A percentile compares a stretch with the other conserved stretches of the same genome.
Conservation (phyloP, 1,140 invertebrate genomes). For the Drepana arcuata region DNA sequence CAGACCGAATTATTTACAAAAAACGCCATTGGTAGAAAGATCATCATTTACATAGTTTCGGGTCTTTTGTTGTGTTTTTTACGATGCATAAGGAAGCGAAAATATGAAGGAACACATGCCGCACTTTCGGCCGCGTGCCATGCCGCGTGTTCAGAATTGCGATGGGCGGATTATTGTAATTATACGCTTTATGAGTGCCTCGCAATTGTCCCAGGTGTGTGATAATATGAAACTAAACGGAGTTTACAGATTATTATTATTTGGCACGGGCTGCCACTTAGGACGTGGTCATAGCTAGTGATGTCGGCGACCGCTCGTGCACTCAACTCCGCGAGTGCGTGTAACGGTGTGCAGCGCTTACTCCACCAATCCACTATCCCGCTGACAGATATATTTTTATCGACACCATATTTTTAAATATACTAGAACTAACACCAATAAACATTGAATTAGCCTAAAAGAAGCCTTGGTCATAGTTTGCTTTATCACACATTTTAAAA, state of each 20-base stretch:
- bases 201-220: too few species aligned
- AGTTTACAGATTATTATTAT: too few species aligned
- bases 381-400: too few species aligned
- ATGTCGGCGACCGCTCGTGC: constrained; percentile 61
- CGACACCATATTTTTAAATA: too few species aligned
- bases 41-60: constrained; percentile 35
- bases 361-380: constrained; percentile 23
- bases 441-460: too few species aligned
- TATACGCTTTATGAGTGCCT: too few species aligned
- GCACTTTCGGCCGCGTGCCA: constrained; percentile 26
- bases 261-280: too few species aligned
- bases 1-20: constrained; percentile 44
- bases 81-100: constrained; percentile 19
- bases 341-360: constrained; percentile 52
- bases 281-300: constrained; percentile 22
- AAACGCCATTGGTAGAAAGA: constrained; percentile 39
- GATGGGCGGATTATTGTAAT: too few species aligned
- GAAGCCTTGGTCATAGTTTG: too few species aligned
- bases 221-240: too few species aligned
- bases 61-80: constrained; percentile 40
- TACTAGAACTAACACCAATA: too few species aligned
- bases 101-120: constrained; percentile 17
- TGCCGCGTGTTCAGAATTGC: constrained; percentile 12
- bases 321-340: constrained; percentile 57
- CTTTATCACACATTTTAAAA: too few species aligned